phyloP scores from a whole-genome alignment of 2,888 invertebrate species.

The Malacosoma neustria region DNA sequence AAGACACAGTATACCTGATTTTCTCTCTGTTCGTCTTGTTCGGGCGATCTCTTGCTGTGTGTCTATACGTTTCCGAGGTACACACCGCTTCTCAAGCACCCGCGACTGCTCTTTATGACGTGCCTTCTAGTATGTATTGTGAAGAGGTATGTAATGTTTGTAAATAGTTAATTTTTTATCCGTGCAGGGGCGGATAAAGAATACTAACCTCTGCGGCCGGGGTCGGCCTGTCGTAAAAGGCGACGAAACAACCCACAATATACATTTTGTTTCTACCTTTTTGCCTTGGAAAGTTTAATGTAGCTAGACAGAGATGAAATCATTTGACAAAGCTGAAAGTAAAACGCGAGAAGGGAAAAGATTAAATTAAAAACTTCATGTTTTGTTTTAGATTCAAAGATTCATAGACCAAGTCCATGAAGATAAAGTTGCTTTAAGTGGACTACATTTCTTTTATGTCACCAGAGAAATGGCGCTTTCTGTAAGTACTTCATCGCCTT shows the following conservation, averaged over 20 bases:
- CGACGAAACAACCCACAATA: too few species aligned
- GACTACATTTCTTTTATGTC: conserved; percentile 67
- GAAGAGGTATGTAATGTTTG: conserved; percentile 62
- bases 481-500: conserved; percentile 58
- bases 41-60: conserved; percentile 69
- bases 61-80: conserved; percentile 68
- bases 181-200: too few species aligned
- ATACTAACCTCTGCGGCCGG: too few species aligned
- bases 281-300: too few species aligned
- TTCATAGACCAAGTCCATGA: conserved; percentile 74
- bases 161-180: too few species aligned
- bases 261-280: too few species aligned
- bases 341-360: too few species aligned
- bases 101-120: conserved; percentile 66
- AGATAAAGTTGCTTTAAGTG: conserved; percentile 60
- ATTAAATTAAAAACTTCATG: too few species aligned
- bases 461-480: conserved; percentile 69
- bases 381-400: conserved; percentile 70
- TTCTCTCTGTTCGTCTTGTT: conserved; percentile 76
- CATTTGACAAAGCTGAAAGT: too few species aligned
- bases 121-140: conserved; percentile 70
- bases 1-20: conserved; percentile 56
- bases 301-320: too few species aligned
- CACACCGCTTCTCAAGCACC: conserved; percentile 64
- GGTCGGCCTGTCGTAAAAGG: too few species aligned